phyloP scores from a whole-genome alignment of 2,888 invertebrate genomes.

The Drosophila flavopinicola region DNA sequence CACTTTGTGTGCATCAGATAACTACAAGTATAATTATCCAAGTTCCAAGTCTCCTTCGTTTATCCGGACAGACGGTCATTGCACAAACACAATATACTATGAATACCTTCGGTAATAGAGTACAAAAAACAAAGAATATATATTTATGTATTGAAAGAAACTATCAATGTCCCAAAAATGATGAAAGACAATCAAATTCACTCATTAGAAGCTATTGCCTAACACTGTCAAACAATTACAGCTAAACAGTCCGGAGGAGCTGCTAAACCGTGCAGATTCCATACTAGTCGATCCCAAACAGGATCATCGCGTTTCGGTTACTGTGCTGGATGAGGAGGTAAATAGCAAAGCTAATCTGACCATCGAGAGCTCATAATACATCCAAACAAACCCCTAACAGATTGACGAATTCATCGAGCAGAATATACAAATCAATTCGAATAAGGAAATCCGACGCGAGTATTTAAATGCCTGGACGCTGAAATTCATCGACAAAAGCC shows the following conservation, averaged over 20 bases:
- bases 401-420: slow-evolving; percentile 93
- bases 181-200: too few species aligned
- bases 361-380: background rate
- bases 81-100: too few species aligned
- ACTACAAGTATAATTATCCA: too few species aligned
- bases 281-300: slow-evolving; percentile 80
- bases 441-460: slow-evolving; percentile 93
- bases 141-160: too few species aligned
- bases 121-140: too few species aligned
- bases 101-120: too few species aligned
- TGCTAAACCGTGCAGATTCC: slow-evolving; percentile 82
- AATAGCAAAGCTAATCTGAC: background rate
- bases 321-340: slow-evolving; percentile 83
- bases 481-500: slow-evolving; percentile 91
- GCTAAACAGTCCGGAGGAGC: slow-evolving; percentile 83
- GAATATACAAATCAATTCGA: slow-evolving; percentile 94
- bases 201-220: background rate
- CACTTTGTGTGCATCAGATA: too few species aligned
- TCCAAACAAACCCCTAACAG: slow-evolving; percentile 78
- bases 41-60: too few species aligned
- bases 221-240: slow-evolving; percentile 45
- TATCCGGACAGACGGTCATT: too few species aligned
- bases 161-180: too few species aligned
- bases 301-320: slow-evolving; percentile 81
- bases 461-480: slow-evolving; percentile 95